Evolutionary conservation across 2,888 invertebrate species (phyloP).

Genomic region (Drosophila histrio): DNA sequence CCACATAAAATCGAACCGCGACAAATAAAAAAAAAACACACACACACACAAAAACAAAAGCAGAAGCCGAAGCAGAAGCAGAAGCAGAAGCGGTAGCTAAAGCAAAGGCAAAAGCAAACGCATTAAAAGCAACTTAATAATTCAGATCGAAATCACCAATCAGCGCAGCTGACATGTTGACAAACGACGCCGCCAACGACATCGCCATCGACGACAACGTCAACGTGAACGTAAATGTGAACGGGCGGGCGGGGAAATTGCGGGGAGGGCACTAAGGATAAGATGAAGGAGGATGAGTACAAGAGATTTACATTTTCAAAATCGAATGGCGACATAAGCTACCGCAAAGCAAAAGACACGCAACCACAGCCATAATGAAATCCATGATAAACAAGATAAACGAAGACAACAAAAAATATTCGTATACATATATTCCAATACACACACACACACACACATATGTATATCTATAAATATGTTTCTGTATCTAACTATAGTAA

Average conservation of each 20-base stretch:
- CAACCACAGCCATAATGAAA: slow-evolving; percentile 76
- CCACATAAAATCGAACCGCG: slow-evolving; percentile 54
- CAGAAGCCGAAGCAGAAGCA: background rate
- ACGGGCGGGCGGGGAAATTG: background rate
- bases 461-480: background rate
- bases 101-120: slow-evolving; percentile 64
- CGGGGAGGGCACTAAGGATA: background rate
- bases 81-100: background rate
- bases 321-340: slow-evolving; percentile 79
- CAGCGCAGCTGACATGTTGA: slow-evolving; percentile 77
- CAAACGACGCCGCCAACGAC: slow-evolving; percentile 73
- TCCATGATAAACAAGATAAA: slow-evolving; percentile 76
- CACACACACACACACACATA: background rate
- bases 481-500: too few species aligned
- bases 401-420: slow-evolving; percentile 55
- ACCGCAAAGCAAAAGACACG: slow-evolving; percentile 78
- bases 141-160: slow-evolving; percentile 78
- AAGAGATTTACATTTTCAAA: slow-evolving; percentile 78
- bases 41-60: background rate
- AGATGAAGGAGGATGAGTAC: slow-evolving; percentile 42
- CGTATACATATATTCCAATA: slow-evolving; percentile 1
- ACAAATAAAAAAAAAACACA: background rate
- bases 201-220: slow-evolving; percentile 37
- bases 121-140: slow-evolving; percentile 78
- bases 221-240: background rate